phyloP scores from a whole-genome alignment of 1,140 invertebrate species.

The Drosophila repletoides region DNA sequence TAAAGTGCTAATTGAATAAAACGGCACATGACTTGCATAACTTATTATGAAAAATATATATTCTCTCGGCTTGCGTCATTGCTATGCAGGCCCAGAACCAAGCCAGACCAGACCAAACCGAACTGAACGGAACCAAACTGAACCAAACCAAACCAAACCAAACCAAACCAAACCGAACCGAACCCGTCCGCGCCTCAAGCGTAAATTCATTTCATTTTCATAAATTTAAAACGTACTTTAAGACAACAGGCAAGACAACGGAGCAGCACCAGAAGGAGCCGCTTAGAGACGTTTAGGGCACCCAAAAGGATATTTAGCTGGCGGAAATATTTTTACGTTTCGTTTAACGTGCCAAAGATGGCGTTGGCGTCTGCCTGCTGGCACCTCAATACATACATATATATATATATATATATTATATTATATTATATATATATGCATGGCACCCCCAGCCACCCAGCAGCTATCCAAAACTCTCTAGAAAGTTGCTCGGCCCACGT shows the following conservation, averaged over 20 bases:
- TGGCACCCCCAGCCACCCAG: background rate
- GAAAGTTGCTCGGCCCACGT: slow-evolving; percentile 69
- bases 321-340: slow-evolving; percentile 80
- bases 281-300: slow-evolving; percentile 58
- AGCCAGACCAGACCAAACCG: slow-evolving; percentile 28
- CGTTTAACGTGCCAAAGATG: slow-evolving; percentile 78
- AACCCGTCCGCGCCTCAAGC: slow-evolving; percentile 61
- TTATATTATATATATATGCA: too few relatives aligned
- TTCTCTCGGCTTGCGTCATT: slow-evolving; percentile 37
- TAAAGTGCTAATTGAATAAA: slow-evolving; percentile 81
- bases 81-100: slow-evolving; percentile 42
- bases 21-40: slow-evolving; percentile 80
- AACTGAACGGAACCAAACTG: background rate
- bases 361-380: slow-evolving; percentile 16
- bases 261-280: slow-evolving; percentile 25
- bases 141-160: slow-evolving; percentile 16
- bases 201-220: slow-evolving; percentile 71
- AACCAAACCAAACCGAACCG: slow-evolving; percentile 9
- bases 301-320: slow-evolving; percentile 80
- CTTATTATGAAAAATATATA: slow-evolving; percentile 61
- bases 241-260: slow-evolving; percentile 21
- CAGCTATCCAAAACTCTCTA: slow-evolving; percentile 7
- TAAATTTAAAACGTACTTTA: slow-evolving; percentile 75
- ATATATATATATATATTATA: too few relatives aligned
- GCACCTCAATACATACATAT: slow-evolving; percentile 18